Evolutionary conservation across 2,797 vertebrate genomes (phyloP).

Genomic region (Eutrigla gurnardus): DNA sequence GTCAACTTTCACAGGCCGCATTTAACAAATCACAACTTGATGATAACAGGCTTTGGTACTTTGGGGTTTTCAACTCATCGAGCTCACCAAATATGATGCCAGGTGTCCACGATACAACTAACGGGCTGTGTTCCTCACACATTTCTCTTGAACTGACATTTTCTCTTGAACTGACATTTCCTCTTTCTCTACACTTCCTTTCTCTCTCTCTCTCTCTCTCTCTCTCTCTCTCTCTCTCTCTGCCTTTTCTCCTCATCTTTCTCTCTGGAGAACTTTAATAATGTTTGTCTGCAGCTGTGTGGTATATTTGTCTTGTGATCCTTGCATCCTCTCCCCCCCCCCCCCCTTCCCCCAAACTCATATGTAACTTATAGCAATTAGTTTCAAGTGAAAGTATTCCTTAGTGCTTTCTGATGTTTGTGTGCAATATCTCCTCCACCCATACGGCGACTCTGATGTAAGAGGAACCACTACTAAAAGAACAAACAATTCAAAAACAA

Average conservation of each 20-base stretch:
- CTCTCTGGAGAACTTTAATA: constrained; percentile 93
- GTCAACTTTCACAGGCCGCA: constrained; percentile 37
- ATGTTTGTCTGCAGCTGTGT: constrained; percentile 96
- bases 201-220: constrained; percentile 60
- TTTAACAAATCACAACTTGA: constrained; percentile 38
- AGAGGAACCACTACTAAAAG: constrained; percentile 87
- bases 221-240: constrained; percentile 62
- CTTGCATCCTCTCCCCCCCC: constrained; percentile 89
- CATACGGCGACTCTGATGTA: constrained; percentile 92
- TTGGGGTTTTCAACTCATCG: constrained; percentile 39
- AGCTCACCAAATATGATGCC: constrained; percentile 41
- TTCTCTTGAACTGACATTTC: constrained; percentile 62
- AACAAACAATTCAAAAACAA: constrained; percentile 80
- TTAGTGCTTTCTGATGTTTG: constrained; percentile 99
- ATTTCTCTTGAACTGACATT: constrained; percentile 47
- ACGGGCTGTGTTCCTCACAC: constrained; percentile 49
- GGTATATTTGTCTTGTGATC: constrained; percentile 95
- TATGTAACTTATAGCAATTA: constrained; percentile 95
- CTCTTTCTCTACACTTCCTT: constrained; percentile 65
- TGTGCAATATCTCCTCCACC: constrained; percentile 95
- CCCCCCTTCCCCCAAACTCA: constrained; percentile 86
- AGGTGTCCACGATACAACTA: constrained; percentile 42
- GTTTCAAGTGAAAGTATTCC: constrained; percentile 96
- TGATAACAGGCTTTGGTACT: constrained; percentile 53
- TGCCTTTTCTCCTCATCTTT: constrained; percentile 82